phyloP scores from a whole-genome alignment of 2,797 vertebrate genomes.

The Hylomyscus alleni region DNA sequence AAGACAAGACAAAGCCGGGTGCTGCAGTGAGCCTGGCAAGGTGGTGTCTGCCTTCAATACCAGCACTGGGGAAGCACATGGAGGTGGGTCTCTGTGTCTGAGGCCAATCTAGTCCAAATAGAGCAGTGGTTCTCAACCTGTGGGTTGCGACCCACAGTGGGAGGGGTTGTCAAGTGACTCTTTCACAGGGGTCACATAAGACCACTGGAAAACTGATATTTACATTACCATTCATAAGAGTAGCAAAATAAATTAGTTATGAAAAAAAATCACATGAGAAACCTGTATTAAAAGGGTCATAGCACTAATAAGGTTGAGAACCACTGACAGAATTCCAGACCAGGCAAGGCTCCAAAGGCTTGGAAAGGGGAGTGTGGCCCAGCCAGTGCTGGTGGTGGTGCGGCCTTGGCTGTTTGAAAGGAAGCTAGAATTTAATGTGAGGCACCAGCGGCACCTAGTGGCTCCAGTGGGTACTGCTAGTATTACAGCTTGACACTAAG shows the following conservation, averaged over 20 bases:
- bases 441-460: conserved; percentile 50
- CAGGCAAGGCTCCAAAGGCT: not conserved
- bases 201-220: not conserved
- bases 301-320: not conserved
- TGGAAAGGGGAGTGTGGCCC: not conserved
- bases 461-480: accelerated
- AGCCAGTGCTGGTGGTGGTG: not conserved
- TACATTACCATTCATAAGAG: not conserved
- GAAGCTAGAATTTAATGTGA: not conserved
- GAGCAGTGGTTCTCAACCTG: not conserved
- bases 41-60: not conserved
- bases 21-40: not conserved
- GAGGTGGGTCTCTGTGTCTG: not conserved
- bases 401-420: not conserved
- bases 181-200: not conserved
- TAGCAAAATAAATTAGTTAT: not conserved
- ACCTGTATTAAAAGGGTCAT: not conserved
- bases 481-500: not conserved
- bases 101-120: too few relatives aligned
- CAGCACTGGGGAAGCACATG: not conserved
- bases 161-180: not conserved
- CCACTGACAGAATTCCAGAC: not conserved
- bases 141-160: not conserved
- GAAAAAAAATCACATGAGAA: not conserved
- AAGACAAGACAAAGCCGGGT: conserved; percentile 9